A percentile compares a stretch with the other conserved stretches of the same genome.
phyloP scores from a whole-genome alignment of 2,113 vertebrate species.

The Picathartes gymnocephalus region DNA sequence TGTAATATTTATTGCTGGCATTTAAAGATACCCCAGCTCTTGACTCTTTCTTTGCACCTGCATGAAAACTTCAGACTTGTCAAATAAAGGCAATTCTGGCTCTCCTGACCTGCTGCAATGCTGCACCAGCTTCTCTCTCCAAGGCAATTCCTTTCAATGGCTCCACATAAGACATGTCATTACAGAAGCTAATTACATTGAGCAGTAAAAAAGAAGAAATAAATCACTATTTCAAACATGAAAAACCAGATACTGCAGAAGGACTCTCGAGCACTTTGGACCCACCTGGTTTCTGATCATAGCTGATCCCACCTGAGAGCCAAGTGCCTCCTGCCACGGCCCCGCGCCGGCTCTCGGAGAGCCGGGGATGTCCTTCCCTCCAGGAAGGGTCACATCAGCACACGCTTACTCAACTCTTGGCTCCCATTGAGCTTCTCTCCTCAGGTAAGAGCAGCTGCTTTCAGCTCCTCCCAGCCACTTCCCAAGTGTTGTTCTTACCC shows the following conservation, averaged over 20 bases:
- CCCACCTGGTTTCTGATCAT: neutral
- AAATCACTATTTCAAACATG: neutral
- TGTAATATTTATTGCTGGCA: neutral
- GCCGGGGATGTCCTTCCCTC: neutral
- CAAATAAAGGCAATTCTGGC: neutral
- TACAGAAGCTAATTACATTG: neutral
- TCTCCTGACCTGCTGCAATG: neutral
- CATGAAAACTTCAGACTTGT: neutral
- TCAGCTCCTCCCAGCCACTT: conserved; percentile 18
- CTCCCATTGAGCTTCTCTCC: neutral
- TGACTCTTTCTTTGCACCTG: neutral
- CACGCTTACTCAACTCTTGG: neutral
- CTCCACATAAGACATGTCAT: neutral
- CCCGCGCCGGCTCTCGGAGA: neutral
- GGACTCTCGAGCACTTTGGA: neutral
- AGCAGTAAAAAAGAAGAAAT: neutral
- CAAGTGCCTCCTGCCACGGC: neutral
- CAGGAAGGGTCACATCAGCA: neutral
- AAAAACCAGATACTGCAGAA: neutral
- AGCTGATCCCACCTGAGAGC: neutral
- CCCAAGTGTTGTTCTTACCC: neutral
- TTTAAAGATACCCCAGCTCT: neutral
- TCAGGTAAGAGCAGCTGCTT: neutral
- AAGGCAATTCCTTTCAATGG: neutral
- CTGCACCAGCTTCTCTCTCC: neutral